A percentile compares a stretch with the other conserved stretches of the same genome.
These are phyloP conservation scores for Ellobius talpinus DNA, from an alignment of 2,113 vertebrate species.

Conservation along the genomic window DNA sequence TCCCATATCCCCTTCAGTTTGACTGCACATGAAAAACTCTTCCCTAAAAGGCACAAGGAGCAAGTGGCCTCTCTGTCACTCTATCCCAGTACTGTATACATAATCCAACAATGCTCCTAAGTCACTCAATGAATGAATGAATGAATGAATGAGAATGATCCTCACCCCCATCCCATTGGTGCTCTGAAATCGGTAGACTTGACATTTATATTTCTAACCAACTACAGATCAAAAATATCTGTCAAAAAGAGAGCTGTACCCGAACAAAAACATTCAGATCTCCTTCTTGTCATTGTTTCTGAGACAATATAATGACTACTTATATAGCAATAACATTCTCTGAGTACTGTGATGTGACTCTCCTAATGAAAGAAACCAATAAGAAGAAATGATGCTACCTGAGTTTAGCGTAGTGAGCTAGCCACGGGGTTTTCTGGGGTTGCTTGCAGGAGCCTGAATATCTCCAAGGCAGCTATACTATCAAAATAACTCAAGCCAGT, in stretches of 20 bases:
- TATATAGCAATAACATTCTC: not conserved
- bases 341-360: not conserved
- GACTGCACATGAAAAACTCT: not conserved
- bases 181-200: not conserved
- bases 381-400: not conserved
- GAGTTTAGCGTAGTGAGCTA: not conserved
- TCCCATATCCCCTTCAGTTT: not conserved
- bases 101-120: not conserved
- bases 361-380: not conserved
- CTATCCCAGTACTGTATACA: not conserved
- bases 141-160: no score
- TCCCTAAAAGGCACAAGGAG: not conserved
- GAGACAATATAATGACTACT: not conserved
- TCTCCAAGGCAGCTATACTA: not conserved
- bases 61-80: not conserved
- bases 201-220: not conserved
- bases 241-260: not conserved
- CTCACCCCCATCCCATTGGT: fast-evolving
- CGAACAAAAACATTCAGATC: not conserved
- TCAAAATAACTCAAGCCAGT: not conserved
- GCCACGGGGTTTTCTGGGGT: not conserved
- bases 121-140: not conserved
- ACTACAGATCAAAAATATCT: not conserved
- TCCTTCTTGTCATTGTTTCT: not conserved
- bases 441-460: not conserved